These are phyloP conservation scores for Drosophila quinaria DNA, from an alignment of 2,888 invertebrate genomes.

Conservation along the genomic window DNA sequence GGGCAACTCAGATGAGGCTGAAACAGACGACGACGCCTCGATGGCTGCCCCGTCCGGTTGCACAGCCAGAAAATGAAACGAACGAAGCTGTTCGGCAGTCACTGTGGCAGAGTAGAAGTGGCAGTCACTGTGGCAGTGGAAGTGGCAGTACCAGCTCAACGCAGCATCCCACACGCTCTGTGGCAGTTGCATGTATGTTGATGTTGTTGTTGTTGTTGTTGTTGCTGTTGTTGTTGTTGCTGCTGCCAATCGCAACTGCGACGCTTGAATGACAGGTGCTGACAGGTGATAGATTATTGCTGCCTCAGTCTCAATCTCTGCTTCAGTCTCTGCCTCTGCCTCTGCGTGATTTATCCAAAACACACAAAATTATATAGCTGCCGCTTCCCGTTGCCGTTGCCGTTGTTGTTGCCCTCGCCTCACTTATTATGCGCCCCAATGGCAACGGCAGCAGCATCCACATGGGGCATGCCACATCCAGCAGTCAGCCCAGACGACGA, in stretches of 20 bases:
- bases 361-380: constrained; percentile 53
- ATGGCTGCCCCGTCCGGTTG: constrained; percentile 51
- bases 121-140: not conserved
- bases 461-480: constrained; percentile 14
- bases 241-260: constrained; percentile 83
- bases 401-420: constrained; percentile 21
- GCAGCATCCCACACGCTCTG: constrained; percentile 15
- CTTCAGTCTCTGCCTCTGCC: constrained; percentile 32
- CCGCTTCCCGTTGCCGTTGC: constrained; percentile 25
- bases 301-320: constrained; percentile 31
- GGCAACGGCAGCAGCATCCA: constrained; percentile 21
- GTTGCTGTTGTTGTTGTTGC: too few species aligned
- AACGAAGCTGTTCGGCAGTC: constrained; percentile 18
- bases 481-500: constrained; percentile 46
- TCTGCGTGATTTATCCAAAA: constrained; percentile 78
- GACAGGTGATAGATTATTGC: constrained; percentile 85
- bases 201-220: constrained; percentile 17
- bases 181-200: constrained; percentile 28
- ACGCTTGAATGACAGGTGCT: constrained; percentile 85
- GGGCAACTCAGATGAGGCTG: constrained; percentile 19
- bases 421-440: constrained; percentile 58
- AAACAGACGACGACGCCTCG: constrained; percentile 31
- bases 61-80: constrained; percentile 35
- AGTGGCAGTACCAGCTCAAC: constrained; percentile 17
- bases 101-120: not conserved